A percentile compares a stretch with the other conserved stretches of the same genome.
Evolutionary conservation across 2,888 invertebrate genomes (phyloP).

Genomic region (Pyrgus malvae): DNA sequence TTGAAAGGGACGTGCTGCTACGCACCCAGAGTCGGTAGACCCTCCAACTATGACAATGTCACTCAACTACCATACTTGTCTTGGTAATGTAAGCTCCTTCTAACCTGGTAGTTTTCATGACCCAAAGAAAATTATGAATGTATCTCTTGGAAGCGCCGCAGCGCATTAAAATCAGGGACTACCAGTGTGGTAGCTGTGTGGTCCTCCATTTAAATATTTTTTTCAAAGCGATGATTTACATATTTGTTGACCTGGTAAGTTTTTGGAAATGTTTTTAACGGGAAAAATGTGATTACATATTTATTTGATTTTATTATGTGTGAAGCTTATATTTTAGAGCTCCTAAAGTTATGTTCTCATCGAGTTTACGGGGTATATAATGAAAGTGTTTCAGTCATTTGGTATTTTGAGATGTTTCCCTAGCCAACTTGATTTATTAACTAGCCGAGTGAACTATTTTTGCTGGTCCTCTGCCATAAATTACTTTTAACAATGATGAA

Average conservation of each 20-base stretch:
- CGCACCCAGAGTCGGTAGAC: slow-evolving; percentile 54
- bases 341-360: too few relatives aligned
- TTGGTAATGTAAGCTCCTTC: slow-evolving; percentile 46
- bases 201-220: slow-evolving; percentile 53
- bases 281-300: too few relatives aligned
- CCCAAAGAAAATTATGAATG: slow-evolving; percentile 75
- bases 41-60: slow-evolving; percentile 42
- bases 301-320: too few relatives aligned
- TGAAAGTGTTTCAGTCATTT: neutral
- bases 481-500: slow-evolving; percentile 53
- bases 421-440: slow-evolving; percentile 20
- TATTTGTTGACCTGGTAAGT: slow-evolving; percentile 37
- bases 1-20: slow-evolving; percentile 69
- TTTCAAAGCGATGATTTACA: slow-evolving; percentile 45
- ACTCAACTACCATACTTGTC: slow-evolving; percentile 32
- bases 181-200: slow-evolving; percentile 45
- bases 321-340: too few relatives aligned
- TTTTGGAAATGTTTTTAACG: slow-evolving; percentile 5
- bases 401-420: slow-evolving; percentile 10
- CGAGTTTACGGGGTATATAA: neutral
- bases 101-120: slow-evolving; percentile 61
- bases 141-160: slow-evolving; percentile 43
- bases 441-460: slow-evolving; percentile 46
- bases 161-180: slow-evolving; percentile 57
- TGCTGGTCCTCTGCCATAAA: slow-evolving; percentile 46